Base-by-base conservation (phyloP, 2,888 invertebrate genomes). In the Dinocampus coccinellae region DNA sequence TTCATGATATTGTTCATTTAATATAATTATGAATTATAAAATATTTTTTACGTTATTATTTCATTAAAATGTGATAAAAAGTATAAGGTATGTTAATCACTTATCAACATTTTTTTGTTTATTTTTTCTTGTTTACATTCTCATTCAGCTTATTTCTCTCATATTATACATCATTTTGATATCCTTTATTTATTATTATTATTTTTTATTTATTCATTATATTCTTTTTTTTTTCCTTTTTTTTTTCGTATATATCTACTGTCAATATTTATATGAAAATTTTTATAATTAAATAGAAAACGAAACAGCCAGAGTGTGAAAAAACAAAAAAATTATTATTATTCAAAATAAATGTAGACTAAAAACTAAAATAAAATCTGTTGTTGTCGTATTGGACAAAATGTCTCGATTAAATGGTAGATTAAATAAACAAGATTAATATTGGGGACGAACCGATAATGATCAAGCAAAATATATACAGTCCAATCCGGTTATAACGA, bases 391-490 rank as follows among this genome's bases (percentile, higher is more conserved):
- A 80, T 80, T 80, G 76, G 34, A 73, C 81, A 80, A 83, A 85
- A 85, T 86, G 83, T 85, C 85, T 24, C 66, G 85, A 86, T 87
- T 86, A 84, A 86, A 86, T 81, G 84, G 82, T 85, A 84, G 85
- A 84, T 85, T 84, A 80, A 82, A 75, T 70, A 69, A 75, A 87
- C 85, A 85, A 82, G 84, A 83, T 85, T 87, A 87, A 87, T 86
- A 85, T 85, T 79, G 74, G 77, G 80, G 81, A 84, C 85, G 82
- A 83, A 81, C 84, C 82, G 85, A 87, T 87, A 87, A 86, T 85
- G 47, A 86, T 87, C 85, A 85, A 86, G 85, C 83, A 82, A 80
- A 47, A 47, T 47, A n/a, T n/a, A n/a, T n/a, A n/a, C n/a, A n/a
- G n/a, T n/a, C n/a, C n/a, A n/a, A n/a, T n/a, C n/a, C n/a, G n/a